Percentiles rank a stretch among this genome's conserved stretches.
These are phyloP conservation scores for Netelia fuscicornis DNA, from an alignment of 2,888 invertebrate genomes.

Conservation along the genomic window DNA sequence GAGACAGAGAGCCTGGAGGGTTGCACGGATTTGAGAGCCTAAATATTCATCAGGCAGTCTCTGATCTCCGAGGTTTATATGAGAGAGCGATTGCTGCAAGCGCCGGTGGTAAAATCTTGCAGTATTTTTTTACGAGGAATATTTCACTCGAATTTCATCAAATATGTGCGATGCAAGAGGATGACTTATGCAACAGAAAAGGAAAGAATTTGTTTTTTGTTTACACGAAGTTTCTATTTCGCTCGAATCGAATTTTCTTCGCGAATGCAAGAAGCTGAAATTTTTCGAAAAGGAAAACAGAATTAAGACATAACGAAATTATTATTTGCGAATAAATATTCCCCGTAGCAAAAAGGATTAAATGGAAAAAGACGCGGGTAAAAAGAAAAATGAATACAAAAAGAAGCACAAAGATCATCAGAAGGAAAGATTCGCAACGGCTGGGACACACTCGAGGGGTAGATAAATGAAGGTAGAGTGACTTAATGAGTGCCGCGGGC, in stretches of 20 bases:
- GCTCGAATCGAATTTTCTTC: neutral
- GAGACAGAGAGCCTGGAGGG: slow-evolving; percentile 60
- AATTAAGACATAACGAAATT: too few relatives aligned
- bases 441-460: slow-evolving; percentile 69
- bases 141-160: slow-evolving; percentile 29
- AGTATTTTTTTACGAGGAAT: slow-evolving; percentile 32
- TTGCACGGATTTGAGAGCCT: slow-evolving; percentile 60
- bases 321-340: too few relatives aligned
- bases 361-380: slow-evolving; percentile 15
- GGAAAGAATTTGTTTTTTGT: slow-evolving; percentile 6
- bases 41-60: slow-evolving; percentile 75
- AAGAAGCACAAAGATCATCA: slow-evolving; percentile 51
- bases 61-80: slow-evolving; percentile 48
- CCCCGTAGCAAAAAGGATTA: too few relatives aligned
- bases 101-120: neutral
- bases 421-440: slow-evolving; percentile 60
- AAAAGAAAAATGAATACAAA: slow-evolving; percentile 16
- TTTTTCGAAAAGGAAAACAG: too few relatives aligned
- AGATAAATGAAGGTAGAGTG: slow-evolving; percentile 81
- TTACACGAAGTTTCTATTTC: slow-evolving; percentile 14
- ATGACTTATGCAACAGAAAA: slow-evolving; percentile 13
- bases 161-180: slow-evolving; percentile 3
- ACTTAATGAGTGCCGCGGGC: slow-evolving; percentile 82
- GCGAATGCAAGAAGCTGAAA: too few relatives aligned
- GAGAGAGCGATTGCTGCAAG: neutral